Base-by-base conservation (phyloP, 37 sponge, comb jelly and placozoan species). In the Ianthella basta region DNA sequence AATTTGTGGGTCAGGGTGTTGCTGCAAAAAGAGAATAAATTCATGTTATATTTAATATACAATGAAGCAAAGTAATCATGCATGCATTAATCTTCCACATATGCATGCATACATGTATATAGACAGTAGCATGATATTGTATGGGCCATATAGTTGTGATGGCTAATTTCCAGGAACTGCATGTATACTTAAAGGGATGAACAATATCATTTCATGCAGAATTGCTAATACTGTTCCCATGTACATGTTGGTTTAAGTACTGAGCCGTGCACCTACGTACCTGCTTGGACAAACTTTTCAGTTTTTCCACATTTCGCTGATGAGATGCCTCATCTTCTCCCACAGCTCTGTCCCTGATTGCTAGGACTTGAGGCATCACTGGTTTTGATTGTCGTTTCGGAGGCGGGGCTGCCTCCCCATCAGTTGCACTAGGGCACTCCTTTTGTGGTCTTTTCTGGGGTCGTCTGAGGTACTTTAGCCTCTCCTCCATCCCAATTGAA, bases 381-480 rank as follows among this genome's bases (percentile, higher is more conserved):
- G 44, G 44, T 3, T 41, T 41, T 24, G 54, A 1, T 16, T 6
- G 32, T 36, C 37, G 32, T 15, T 21, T 36, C 40, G 44, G 54
- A 25, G 78, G 78, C 33, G 70, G 18, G 34, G 33, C 70, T 53
- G 78, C 24, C 18, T 39, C n/a, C 5, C 37, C 12, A 70, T 20
- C 72, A 32, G 20, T 33, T 14, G 34, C 36, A 29, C 10, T 27
- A 61, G 64, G 27, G 27, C 35, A 69, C 4, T 32, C 33, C 23
- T 23, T n/a, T 14, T 20, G 38, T 16, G 54, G 44, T 24, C 78
- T 0, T 50, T 75, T 75, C 3, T 41, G 37, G 40, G 78, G 78
- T 0, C 53, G 41, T 41, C 78, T 75, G 25, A 75, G n/a, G 54
- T 75, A 75, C 15, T 75, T 75, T 1, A 75, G 44, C n/a, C 78